Evolutionary conservation across 2,888 invertebrate species (phyloP).

Genomic region (Formica aserva): DNA sequence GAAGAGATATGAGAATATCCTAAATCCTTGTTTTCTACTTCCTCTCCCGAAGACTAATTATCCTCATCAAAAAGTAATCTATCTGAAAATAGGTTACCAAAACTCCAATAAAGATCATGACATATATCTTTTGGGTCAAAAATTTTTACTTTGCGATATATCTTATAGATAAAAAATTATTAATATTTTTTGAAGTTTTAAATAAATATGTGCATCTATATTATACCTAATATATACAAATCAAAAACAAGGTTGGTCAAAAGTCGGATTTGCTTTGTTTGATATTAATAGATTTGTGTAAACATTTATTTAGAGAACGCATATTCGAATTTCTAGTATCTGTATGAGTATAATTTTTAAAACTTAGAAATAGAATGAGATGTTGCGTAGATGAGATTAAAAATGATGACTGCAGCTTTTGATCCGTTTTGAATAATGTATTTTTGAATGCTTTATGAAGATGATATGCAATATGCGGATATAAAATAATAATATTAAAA

Average conservation of each 20-base stretch:
- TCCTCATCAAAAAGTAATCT: not conserved
- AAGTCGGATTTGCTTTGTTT: constrained; percentile 9
- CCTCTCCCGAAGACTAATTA: not conserved
- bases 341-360: not conserved
- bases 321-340: constrained; percentile 17
- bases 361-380: constrained; percentile 1
- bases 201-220: not conserved
- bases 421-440: not conserved
- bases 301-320: not conserved
- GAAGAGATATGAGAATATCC: not conserved
- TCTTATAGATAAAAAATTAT: constrained; percentile 44
- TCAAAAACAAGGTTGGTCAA: not conserved
- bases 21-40: not conserved
- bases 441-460: constrained; percentile 13
- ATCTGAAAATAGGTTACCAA: not conserved
- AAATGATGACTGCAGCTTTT: not conserved
- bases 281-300: not conserved
- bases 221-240: not conserved
- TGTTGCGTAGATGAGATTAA: not conserved
- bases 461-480: not conserved
- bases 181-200: constrained; percentile 22
- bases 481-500: not conserved
- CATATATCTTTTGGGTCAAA: constrained; percentile 44
- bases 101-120: constrained; percentile 27
- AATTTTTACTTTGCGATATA: constrained; percentile 46